phyloP scores from a whole-genome alignment of 1,140 invertebrate genomes.

The Ceratoteleas bidentatus region DNA sequence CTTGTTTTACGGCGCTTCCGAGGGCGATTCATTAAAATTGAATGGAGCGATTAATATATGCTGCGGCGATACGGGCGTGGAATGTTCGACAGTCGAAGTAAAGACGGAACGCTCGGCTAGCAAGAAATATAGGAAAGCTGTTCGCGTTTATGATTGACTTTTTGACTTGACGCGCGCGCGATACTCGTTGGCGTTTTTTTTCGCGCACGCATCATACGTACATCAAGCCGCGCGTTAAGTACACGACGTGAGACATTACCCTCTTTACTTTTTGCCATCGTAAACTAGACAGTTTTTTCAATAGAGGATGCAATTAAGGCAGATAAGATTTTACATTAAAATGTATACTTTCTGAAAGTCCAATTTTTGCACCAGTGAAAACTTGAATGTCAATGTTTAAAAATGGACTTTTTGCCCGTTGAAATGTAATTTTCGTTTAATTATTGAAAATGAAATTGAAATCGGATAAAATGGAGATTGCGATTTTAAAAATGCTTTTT shows the following conservation, averaged over 20 bases:
- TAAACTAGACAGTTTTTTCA: too few species aligned
- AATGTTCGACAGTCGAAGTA: conserved; percentile 16
- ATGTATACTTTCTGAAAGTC: too few species aligned
- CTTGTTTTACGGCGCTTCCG: conserved; percentile 34
- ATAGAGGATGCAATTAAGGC: too few species aligned
- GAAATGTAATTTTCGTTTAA: too few species aligned
- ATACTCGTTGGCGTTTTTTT: conserved; percentile 22
- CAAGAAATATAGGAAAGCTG: conserved; percentile 31
- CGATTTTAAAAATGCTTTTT: too few species aligned
- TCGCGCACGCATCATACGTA: conserved; percentile 20
- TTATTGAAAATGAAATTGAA: too few species aligned
- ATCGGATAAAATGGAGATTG: too few species aligned
- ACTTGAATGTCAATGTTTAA: too few species aligned
- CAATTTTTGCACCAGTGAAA: too few species aligned
- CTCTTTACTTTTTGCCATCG: conserved; percentile 5
- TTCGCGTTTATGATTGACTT: conserved; percentile 53
- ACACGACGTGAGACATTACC: conserved; percentile 6
- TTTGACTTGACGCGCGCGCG: conserved; percentile 35
- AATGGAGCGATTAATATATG: conserved; percentile 38
- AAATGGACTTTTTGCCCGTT: too few species aligned
- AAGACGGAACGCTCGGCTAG: conserved; percentile 3
- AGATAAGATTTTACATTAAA: too few species aligned
- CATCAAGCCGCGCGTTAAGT: conserved; percentile 24
- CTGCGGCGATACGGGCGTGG: conserved; percentile 29
- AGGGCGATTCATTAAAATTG: conserved; percentile 53